A percentile compares a stretch with the other conserved stretches of the same genome.
phyloP scores from a whole-genome alignment of 2,797 vertebrate genomes.

The Anguilla anguilla region DNA sequence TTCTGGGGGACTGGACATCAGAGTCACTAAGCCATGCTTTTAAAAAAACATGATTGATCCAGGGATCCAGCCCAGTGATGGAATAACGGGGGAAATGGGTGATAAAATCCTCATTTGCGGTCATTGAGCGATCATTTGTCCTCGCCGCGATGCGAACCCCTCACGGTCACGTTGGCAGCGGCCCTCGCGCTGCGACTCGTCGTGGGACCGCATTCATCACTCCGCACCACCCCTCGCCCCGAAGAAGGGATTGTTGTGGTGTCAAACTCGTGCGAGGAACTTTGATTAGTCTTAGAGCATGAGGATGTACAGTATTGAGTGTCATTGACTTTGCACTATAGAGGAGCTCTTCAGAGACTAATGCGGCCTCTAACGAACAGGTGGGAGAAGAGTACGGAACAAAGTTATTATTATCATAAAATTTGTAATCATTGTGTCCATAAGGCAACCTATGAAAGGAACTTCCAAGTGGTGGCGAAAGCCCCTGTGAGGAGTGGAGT shows the following conservation, averaged over 20 bases:
- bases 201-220: conserved; percentile 60
- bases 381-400: background rate
- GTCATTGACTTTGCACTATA: background rate
- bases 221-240: background rate
- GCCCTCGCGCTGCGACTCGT: conserved; percentile 27
- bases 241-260: background rate
- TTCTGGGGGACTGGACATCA: conserved; percentile 30
- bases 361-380: background rate
- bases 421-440: too few species aligned
- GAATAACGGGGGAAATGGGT: conserved; percentile 68
- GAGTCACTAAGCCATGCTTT: conserved; percentile 4
- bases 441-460: background rate
- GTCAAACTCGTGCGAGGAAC: background rate
- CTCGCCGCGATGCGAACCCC: conserved; percentile 58
- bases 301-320: background rate
- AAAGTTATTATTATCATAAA: background rate
- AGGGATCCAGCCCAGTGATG: conserved; percentile 47
- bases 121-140: conserved; percentile 69
- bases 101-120: conserved; percentile 75
- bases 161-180: conserved; percentile 57
- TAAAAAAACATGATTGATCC: conserved; percentile 42
- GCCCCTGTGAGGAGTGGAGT: background rate
- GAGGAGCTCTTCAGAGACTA: background rate
- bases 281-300: background rate
- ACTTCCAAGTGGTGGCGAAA: background rate